Conservation (phyloP, 2,797 vertebrate species). For the Semaprochilodus insignis region DNA sequence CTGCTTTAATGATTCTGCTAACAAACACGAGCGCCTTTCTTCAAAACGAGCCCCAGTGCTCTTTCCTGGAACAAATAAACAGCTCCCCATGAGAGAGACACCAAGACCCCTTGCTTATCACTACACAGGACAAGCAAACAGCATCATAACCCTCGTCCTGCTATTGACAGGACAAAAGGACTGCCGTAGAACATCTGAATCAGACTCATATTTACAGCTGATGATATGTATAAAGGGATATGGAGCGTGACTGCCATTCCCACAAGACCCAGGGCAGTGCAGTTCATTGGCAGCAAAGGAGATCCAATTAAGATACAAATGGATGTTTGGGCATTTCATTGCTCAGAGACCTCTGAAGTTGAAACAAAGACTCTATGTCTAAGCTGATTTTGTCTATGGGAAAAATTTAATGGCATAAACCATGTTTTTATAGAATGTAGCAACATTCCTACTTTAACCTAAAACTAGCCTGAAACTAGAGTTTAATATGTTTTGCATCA, state of each 20-base stretch:
- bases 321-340: conserved; percentile 43
- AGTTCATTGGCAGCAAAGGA: conserved; percentile 46
- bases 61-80: conserved; percentile 44
- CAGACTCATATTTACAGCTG: conserved; percentile 22
- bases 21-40: conserved; percentile 39
- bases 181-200: conserved; percentile 19
- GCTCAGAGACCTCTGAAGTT: conserved; percentile 16
- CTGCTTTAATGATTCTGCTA: conserved; percentile 18
- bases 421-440: neutral
- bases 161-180: conserved; percentile 23
- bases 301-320: conserved; percentile 64
- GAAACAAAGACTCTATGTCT: neutral
- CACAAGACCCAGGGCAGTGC: conserved; percentile 45
- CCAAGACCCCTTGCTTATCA: conserved; percentile 10
- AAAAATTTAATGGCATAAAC: neutral
- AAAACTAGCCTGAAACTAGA: too few species aligned
- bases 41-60: conserved; percentile 32
- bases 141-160: conserved; percentile 14
- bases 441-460: too few species aligned
- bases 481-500: too few species aligned
- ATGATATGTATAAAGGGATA: neutral
- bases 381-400: neutral
- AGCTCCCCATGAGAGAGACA: neutral
- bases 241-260: conserved; percentile 2
- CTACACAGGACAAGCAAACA: conserved; percentile 23